Base-by-base conservation (phyloP, 2,797 vertebrate species). In the Malacoraja senta region DNA sequence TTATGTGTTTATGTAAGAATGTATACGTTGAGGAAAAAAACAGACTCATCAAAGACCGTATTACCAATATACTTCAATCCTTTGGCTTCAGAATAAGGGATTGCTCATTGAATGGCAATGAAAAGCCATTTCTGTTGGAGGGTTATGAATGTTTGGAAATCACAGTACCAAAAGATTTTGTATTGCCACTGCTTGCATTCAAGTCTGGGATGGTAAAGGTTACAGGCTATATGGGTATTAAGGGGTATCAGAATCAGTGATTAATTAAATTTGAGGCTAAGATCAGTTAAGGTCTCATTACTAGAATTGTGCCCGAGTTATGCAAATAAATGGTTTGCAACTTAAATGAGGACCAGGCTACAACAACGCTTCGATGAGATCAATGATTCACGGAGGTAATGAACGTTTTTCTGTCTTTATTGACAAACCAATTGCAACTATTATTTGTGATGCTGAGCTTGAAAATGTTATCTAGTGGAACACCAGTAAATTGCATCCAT, bases 281-380 rank as follows among this genome's bases (percentile, higher is more conserved):
- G 19, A 24, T 26, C 71, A 74, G 19, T 68, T 17, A 10, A 21
- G 38, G 71, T 92, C 38, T 15, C 15, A 3, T 76, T 29, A 74
- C 38, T 24, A 17, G 24, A 71, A 91, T 26, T 92, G 24, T 13
- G 44, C 17, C 10, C 44, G 53, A 76, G 71, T 44, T 76, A 74
- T 74, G 68, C 53, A 53, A 92, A 92, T 21, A 92, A 53, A 53
- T 92, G 12, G 3, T 92, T 58, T 92, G 71, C 71, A 92, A 32
- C 26, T 92, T 68, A 92, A 76, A 92, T 92, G 65, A 32, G 63
- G 32, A 35, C 17, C 84, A 88, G 17, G 21, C 3, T 76, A 44
- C 38, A 76, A n/a, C 90, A 74, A 53, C 38, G 15, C 24, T 44
- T 91, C 26, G 71, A 29, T 76, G 32, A 91, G 35, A 65, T 38